Percentiles rank a stretch among this genome's conserved stretches.
phyloP scores from a whole-genome alignment of 2,113 vertebrate genomes.

The Eudorcas thomsonii region DNA sequence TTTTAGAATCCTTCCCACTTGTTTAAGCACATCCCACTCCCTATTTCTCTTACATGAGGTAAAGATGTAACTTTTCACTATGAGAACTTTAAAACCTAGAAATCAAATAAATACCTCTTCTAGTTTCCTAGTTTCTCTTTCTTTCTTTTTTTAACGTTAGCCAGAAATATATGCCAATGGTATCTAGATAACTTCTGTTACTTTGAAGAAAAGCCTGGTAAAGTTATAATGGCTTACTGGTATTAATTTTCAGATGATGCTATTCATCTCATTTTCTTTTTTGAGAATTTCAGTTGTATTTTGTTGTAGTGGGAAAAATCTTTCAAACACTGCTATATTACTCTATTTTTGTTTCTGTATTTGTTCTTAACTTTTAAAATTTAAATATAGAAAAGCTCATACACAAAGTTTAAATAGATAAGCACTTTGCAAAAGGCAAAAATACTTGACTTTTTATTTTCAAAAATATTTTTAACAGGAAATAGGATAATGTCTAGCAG shows the following conservation, averaged over 20 bases:
- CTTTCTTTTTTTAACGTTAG: background rate
- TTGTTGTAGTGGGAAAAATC: background rate
- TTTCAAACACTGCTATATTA: background rate
- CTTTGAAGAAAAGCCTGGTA: background rate
- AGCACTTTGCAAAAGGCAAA: background rate
- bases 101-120: background rate
- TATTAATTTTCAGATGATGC: background rate
- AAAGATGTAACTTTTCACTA: background rate
- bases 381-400: background rate
- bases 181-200: background rate
- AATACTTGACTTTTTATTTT: background rate
- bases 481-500: background rate
- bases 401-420: background rate
- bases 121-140: background rate
- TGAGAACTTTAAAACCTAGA: background rate
- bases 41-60: background rate
- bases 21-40: fast-evolving
- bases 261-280: background rate
- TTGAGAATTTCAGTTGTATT: background rate
- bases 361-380: background rate
- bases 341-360: background rate
- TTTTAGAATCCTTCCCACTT: background rate
- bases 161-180: background rate
- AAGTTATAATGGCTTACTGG: background rate
- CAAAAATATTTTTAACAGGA: background rate